These are phyloP conservation scores for Campaea margaritaria DNA, from an alignment of 2,888 invertebrate species.

Conservation along the genomic window DNA sequence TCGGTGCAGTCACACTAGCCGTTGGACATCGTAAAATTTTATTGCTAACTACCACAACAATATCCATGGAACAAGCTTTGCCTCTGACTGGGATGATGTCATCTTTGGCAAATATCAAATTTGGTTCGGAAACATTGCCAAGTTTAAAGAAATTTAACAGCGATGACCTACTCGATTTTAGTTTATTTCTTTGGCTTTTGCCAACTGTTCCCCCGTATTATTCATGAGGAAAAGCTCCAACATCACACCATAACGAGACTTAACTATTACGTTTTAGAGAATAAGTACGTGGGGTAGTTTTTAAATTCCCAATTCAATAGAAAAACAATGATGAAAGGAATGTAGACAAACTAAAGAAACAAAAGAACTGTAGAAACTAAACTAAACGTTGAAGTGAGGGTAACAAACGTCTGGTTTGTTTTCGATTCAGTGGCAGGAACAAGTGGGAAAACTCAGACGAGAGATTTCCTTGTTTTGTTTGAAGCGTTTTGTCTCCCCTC, in stretches of 20 bases:
- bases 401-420: constrained; percentile 43
- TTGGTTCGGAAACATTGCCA: constrained; percentile 46
- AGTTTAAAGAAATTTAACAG: constrained; percentile 41
- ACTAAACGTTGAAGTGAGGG: constrained; percentile 24
- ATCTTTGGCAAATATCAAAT: constrained; percentile 50
- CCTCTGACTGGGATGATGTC: constrained; percentile 59
- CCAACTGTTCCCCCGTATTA: constrained; percentile 27
- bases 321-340: constrained; percentile 8
- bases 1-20: constrained; percentile 50
- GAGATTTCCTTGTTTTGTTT: constrained; percentile 74
- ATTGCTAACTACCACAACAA: constrained; percentile 52
- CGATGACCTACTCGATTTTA: constrained; percentile 35
- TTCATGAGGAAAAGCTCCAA: not conserved
- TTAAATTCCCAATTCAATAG: not conserved
- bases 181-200: constrained; percentile 24
- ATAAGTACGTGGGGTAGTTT: too few relatives aligned
- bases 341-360: constrained; percentile 13
- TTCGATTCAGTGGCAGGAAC: constrained; percentile 46
- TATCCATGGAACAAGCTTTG: constrained; percentile 42
- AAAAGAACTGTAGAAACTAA: constrained; percentile 1
- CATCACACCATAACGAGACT: too few relatives aligned
- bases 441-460: constrained; percentile 69
- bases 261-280: not conserved
- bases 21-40: constrained; percentile 61
- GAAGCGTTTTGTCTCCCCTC: constrained; percentile 68